Percentiles rank a stretch among this genome's conserved stretches.
These are phyloP conservation scores for Euborellia annulipes DNA, from an alignment of 1,140 invertebrate genomes.

Conservation along the genomic window DNA sequence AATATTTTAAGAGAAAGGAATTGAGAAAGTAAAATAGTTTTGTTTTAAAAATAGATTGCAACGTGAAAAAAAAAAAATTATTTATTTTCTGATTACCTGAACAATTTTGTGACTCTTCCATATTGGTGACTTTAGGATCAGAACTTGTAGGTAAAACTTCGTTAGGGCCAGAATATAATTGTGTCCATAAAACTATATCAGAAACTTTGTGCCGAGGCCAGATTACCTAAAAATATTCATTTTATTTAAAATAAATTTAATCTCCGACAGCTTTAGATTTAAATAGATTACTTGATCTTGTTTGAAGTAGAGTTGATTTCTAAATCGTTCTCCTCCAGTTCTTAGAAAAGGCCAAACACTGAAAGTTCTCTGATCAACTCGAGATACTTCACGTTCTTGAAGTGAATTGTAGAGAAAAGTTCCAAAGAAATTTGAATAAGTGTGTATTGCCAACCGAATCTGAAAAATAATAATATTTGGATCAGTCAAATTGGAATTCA, in stretches of 20 bases:
- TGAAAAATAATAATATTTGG: slow-evolving; percentile 33
- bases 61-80: no score
- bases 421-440: slow-evolving; percentile 90
- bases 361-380: slow-evolving; percentile 54
- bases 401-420: slow-evolving; percentile 89
- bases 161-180: slow-evolving; percentile 56
- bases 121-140: no score
- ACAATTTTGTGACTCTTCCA: no score
- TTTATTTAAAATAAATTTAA: no score
- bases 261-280: background rate
- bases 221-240: slow-evolving; percentile 61
- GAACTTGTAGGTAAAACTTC: slow-evolving; percentile 2
- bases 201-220: slow-evolving; percentile 73
- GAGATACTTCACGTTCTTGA: slow-evolving; percentile 51
- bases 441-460: slow-evolving; percentile 90
- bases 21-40: no score
- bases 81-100: no score
- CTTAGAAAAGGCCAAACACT: slow-evolving; percentile 78
- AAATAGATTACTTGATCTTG: slow-evolving; percentile 25
- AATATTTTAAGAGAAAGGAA: no score
- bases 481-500: no score
- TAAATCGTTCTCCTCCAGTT: slow-evolving; percentile 37
- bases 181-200: slow-evolving; percentile 67
- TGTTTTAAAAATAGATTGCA: no score
- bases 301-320: slow-evolving; percentile 68